Evolutionary conservation across 2,113 vertebrate genomes (phyloP), one percentile per base, ranked within the genome.

Genomic region (Blennius ocellaris): DNA sequence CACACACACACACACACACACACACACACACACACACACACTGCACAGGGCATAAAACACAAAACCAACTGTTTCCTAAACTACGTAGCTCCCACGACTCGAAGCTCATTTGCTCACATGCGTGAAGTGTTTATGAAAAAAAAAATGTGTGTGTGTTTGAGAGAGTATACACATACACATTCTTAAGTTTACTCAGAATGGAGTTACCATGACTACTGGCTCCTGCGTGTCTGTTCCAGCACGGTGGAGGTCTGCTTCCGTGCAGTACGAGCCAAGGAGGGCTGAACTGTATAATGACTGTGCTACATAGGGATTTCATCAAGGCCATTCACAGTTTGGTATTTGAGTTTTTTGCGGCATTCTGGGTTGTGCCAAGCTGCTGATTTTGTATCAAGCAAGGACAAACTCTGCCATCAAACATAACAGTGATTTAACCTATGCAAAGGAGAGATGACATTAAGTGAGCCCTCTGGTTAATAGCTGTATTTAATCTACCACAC

Each of bases 161-260:
- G 72, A 62, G 63, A 62, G 56, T 66, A 2, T 54, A 43, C 65
- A 71, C 76, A 73, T 68, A 80, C 82, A 69, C 88, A 79, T 84
- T 76, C 81, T 72, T 88, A 90, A 82, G 80, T 91, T 90, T 91
- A 89, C 86, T 69, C 72, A 81, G 87, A 80, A 84, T 58, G 74
- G 78, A 69, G 91, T 93, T 90, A 81, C 90, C 90, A 90, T 93
- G 91, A 88, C 91, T 85, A 93, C 91, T 71, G 76, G 85, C 87
- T 87, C 76, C 81, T 87, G 87, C 55, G 38, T 90, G 88, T 89
- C 81, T 89, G 81, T 76, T 79, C 69, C 82, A 80, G 77, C 21
- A 53, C 64, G 65, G 38, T 69, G 73, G 43, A 61, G 63, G 71
- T 55, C 69, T 74, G 71, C 76, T 55, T 60, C 52, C 36, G 56